Base-by-base conservation (phyloP, 2,888 invertebrate species). In the Artemia sinica region DNA sequence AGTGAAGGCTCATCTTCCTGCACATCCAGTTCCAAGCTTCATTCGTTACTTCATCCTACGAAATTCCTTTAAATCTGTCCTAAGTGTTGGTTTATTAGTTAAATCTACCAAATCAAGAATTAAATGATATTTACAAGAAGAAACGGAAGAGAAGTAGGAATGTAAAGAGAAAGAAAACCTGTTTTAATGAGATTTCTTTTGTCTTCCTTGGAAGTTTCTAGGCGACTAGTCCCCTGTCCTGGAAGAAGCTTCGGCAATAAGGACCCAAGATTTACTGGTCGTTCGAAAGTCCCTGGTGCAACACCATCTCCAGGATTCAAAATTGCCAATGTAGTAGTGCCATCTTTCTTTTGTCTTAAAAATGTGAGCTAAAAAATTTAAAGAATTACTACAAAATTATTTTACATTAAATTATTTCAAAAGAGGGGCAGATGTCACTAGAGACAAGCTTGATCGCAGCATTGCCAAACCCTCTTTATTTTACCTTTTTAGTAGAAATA, bases 291-390 rank as follows among this genome's bases (percentile, higher is more conserved):
- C 65, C 86, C 84, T 13, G 85, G 85, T 28, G 84, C 85, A 28
- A 84, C 82, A 12, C 86, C 85, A 71, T 84, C 84, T 14, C 85
- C 85, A 13, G 87, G 86, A 52, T 88, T 87, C 8, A 95, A 82
- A 70, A 96, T 84, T 74, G 88, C 87, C 41, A 97, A 78, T 49
- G 92, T 89, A 0, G 94, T 94, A 58, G 87, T 89, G 28, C 95
- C 95, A 74, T 93, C 91, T 63, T 86, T 82, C 73, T 86, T 85
- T 79, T 91, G 89, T 49, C 92, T 82, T 41, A 96, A 82, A 77
- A 94, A 96, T 18, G 90, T 91, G 86, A 87, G 82, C 80, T 80
- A 78, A 73, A 78, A 69, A 65, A 67, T 71, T 69, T 65, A 11
- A 65, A 68, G 52, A 41, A 2, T 41, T 41, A 41, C 41, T 41